A percentile compares a stretch with the other conserved stretches of the same genome.
These are phyloP conservation scores for Drosophila seguyi DNA, from an alignment of 1,140 invertebrate genomes.

Conservation along the genomic window DNA sequence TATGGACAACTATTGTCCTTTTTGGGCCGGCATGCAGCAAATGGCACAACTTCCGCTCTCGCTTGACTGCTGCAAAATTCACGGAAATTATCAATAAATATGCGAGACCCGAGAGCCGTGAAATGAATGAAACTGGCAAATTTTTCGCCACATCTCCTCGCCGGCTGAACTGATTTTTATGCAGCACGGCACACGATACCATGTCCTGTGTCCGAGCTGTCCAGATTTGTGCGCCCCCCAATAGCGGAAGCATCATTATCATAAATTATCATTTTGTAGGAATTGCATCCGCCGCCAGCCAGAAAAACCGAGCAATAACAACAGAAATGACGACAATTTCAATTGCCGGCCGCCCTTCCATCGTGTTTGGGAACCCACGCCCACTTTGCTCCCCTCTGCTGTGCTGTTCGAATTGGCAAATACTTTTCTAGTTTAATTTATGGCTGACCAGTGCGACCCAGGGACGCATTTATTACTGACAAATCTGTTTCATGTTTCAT, in stretches of 20 bases:
- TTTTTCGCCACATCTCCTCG: slow-evolving; percentile 51
- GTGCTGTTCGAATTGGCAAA: slow-evolving; percentile 34
- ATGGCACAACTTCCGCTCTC: slow-evolving; percentile 83
- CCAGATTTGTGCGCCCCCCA: slow-evolving; percentile 42
- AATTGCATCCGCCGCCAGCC: slow-evolving; percentile 78
- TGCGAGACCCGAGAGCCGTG: slow-evolving; percentile 67
- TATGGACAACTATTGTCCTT: slow-evolving; percentile 67
- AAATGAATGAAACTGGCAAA: slow-evolving; percentile 63
- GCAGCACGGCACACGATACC: slow-evolving; percentile 46
- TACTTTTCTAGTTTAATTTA: slow-evolving; percentile 60
- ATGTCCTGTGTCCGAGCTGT: slow-evolving; percentile 55
- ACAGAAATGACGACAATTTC: slow-evolving; percentile 73
- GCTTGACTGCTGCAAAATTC: slow-evolving; percentile 71
- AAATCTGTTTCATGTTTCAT: slow-evolving; percentile 23
- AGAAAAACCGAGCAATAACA: slow-evolving; percentile 57
- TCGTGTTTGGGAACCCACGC: slow-evolving; percentile 2
- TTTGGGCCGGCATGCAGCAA: slow-evolving; percentile 74
- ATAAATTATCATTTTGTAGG: slow-evolving; percentile 85
- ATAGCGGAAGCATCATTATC: slow-evolving; percentile 85
- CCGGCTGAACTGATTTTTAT: slow-evolving; percentile 56
- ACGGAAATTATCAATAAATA: slow-evolving; percentile 85
- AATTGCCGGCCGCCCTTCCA: slow-evolving; percentile 60
- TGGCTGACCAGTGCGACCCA: slow-evolving; percentile 24
- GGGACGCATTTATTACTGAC: background rate
- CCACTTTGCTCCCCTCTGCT: background rate